Evolutionary conservation across 1,140 invertebrate genomes (phyloP).

Genomic region (Seison nebaliae): DNA sequence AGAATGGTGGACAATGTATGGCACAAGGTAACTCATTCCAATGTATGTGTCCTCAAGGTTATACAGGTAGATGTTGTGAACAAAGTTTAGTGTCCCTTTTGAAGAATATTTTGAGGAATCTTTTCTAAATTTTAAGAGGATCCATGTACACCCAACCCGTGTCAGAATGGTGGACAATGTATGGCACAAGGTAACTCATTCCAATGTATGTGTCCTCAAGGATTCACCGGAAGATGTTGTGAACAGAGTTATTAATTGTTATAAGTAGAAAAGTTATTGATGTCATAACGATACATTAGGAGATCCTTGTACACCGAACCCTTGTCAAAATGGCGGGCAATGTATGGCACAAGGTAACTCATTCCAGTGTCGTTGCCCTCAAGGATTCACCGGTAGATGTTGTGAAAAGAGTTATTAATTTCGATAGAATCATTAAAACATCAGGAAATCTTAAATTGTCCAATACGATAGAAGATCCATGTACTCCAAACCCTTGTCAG

Average conservation of each 20-base stretch:
- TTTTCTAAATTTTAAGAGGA: neutral
- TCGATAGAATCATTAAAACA: too few relatives aligned
- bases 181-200: neutral
- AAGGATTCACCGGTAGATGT: conserved; percentile 10
- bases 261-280: neutral
- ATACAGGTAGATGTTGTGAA: conserved; percentile 21
- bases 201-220: conserved; percentile 7
- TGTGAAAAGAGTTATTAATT: conserved; percentile 12
- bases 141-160: conserved; percentile 5
- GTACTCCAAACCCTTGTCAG: conserved; percentile 6
- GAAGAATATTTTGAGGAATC: neutral
- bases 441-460: too few relatives aligned
- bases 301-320: conserved; percentile 14
- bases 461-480: neutral
- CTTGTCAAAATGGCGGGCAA: conserved; percentile 14
- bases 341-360: conserved; percentile 31
- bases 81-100: neutral
- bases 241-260: neutral
- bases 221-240: conserved; percentile 6
- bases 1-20: conserved; percentile 15
- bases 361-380: conserved; percentile 12
- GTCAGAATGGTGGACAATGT: conserved; percentile 8
- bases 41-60: conserved; percentile 22
- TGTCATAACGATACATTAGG: too few relatives aligned
- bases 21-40: conserved; percentile 20